phyloP scores from a whole-genome alignment of 2,797 vertebrate genomes.

The Neosalanx taihuensis region DNA sequence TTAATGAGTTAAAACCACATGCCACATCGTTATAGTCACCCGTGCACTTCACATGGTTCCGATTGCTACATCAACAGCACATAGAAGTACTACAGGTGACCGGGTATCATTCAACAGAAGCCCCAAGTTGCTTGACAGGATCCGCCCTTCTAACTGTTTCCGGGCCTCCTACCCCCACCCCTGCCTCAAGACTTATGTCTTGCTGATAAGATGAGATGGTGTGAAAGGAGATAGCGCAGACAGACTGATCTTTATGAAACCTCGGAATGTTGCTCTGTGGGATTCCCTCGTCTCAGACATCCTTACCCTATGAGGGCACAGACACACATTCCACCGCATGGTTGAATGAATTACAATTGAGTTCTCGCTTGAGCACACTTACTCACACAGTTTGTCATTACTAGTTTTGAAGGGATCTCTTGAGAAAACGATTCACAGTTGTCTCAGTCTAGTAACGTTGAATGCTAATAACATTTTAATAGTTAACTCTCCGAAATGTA shows the following conservation, averaged over 20 bases:
- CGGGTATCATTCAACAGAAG: neutral
- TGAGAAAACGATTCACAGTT: too few species aligned
- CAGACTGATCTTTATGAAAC: neutral
- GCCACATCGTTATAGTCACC: neutral
- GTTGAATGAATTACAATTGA: neutral
- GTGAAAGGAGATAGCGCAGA: slow-evolving; percentile 8
- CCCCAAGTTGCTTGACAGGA: slow-evolving; percentile 4
- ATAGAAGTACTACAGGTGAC: neutral
- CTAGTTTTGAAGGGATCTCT: too few species aligned
- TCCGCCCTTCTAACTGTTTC: neutral
- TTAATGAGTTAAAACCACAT: neutral
- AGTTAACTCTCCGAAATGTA: too few species aligned
- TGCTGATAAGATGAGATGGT: slow-evolving; percentile 28
- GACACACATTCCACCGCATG: neutral
- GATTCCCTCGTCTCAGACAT: neutral
- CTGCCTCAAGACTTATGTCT: slow-evolving; percentile 9
- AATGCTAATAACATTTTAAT: too few species aligned
- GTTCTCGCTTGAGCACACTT: too few species aligned
- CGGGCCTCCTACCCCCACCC: neutral
- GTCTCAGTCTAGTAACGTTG: too few species aligned
- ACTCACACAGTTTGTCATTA: too few species aligned
- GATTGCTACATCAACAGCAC: neutral
- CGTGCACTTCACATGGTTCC: neutral
- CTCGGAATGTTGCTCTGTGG: slow-evolving; percentile 12
- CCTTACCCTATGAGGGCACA: neutral